These are phyloP conservation scores for Alligator sinensis DNA, from an alignment of 2,113 vertebrate genomes.

Conservation along the genomic window DNA sequence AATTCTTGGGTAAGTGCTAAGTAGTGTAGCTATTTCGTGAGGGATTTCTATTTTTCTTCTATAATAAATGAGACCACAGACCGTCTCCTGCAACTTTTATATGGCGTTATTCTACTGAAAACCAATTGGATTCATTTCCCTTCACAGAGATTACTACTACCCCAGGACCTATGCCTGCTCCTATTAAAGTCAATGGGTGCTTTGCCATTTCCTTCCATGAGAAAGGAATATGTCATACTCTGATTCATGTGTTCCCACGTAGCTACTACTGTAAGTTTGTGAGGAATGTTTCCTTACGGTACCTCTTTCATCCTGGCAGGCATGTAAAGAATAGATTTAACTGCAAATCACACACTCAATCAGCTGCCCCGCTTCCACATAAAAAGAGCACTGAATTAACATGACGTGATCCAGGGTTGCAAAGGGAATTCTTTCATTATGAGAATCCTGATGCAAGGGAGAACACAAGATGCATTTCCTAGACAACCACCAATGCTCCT, in stretches of 20 bases:
- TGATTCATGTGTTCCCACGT: not conserved
- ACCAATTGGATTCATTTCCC: not conserved
- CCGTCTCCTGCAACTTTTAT: not conserved
- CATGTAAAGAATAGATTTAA: slow-evolving; percentile 18
- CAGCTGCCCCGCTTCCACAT: not conserved
- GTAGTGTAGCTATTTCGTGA: not conserved
- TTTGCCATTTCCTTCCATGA: not conserved
- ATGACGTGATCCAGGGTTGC: slow-evolving; percentile 50
- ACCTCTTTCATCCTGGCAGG: not conserved
- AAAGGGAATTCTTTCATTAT: slow-evolving; percentile 64
- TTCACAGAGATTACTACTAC: not conserved
- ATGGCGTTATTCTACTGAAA: accelerated
- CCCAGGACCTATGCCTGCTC: not conserved
- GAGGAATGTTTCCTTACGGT: not conserved
- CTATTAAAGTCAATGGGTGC: not conserved
- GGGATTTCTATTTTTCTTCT: not conserved
- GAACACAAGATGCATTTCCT: slow-evolving; percentile 48
- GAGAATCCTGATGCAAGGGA: not conserved
- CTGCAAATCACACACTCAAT: slow-evolving; percentile 8
- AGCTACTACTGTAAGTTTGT: not conserved
- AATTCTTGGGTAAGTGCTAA: not conserved
- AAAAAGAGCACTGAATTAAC: slow-evolving; percentile 31
- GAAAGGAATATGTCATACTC: not conserved
- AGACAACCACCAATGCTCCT: slow-evolving; percentile 44
- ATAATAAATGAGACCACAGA: not conserved